These are phyloP conservation scores for Calliopum simillimum DNA, from an alignment of 2,888 invertebrate species.

Conservation along the genomic window DNA sequence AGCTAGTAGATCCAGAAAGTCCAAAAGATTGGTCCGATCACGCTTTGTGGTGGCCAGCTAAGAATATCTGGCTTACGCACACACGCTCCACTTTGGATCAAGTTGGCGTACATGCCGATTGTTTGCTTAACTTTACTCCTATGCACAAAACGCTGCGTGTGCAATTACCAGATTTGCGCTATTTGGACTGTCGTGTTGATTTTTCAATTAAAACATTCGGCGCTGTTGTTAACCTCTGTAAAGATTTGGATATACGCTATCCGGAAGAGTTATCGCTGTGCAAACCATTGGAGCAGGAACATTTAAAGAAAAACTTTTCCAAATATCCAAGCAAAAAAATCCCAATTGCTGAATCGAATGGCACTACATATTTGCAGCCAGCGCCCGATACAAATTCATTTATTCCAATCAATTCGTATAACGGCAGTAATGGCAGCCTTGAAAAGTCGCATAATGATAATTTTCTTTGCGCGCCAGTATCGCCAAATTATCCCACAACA, in stretches of 20 bases:
- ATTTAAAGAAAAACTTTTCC: constrained; percentile 88
- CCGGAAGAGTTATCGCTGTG: constrained; percentile 96
- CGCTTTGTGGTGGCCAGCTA: constrained; percentile 98
- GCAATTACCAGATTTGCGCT: constrained; percentile 92
- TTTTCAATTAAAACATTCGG: constrained; percentile 97
- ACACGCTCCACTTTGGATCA: constrained; percentile 97
- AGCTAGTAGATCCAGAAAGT: constrained; percentile 95
- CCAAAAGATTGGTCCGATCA: constrained; percentile 99
- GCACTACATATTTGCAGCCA: constrained; percentile 64
- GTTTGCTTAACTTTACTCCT: constrained; percentile 92
- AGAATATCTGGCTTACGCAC: constrained; percentile 93
- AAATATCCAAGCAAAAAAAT: constrained; percentile 71
- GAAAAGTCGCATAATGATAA: constrained; percentile 71
- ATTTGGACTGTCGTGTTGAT: constrained; percentile 91
- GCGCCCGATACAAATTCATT: constrained; percentile 87
- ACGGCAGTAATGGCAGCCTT: constrained; percentile 78
- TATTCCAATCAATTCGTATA: constrained; percentile 77
- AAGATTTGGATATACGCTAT: constrained; percentile 91
- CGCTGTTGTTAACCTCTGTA: constrained; percentile 92
- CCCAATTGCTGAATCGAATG: constrained; percentile 61
- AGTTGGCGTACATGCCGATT: constrained; percentile 95
- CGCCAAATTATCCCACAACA: constrained; percentile 55
- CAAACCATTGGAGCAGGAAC: constrained; percentile 84
- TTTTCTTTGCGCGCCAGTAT: constrained; percentile 69
- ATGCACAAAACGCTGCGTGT: constrained; percentile 96